phyloP scores from a whole-genome alignment of 2,113 vertebrate genomes.

The Cynoglossus semilaevis region DNA sequence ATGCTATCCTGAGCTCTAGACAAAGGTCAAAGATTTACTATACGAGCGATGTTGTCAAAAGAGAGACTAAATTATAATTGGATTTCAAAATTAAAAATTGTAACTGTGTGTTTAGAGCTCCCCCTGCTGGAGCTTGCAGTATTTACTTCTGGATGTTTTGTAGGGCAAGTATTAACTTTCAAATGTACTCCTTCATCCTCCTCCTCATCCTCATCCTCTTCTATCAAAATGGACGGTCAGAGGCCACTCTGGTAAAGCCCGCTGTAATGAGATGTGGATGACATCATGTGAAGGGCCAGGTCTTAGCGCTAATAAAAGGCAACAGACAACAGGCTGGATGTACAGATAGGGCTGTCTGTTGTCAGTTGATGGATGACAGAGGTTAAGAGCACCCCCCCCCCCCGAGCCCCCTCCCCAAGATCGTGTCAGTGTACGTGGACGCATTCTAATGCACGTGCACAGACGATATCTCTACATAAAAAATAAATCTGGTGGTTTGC shows the following conservation, averaged over 20 bases:
- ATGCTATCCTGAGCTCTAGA: too few species aligned
- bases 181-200: too few species aligned
- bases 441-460: slow-evolving; percentile 8
- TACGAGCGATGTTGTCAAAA: too few species aligned
- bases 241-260: slow-evolving; percentile 25
- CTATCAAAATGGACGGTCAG: slow-evolving; percentile 30
- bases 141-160: too few species aligned
- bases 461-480: background rate
- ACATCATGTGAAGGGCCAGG: slow-evolving; percentile 15
- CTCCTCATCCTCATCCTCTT: slow-evolving; percentile 5
- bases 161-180: too few species aligned
- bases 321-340: slow-evolving; percentile 28
- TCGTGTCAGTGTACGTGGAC: slow-evolving; percentile 14
- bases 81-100: too few species aligned
- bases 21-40: too few species aligned
- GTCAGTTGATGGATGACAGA: slow-evolving; percentile 48
- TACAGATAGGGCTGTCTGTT: slow-evolving; percentile 35
- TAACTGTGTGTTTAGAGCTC: too few species aligned
- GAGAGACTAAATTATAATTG: too few species aligned
- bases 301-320: slow-evolving; percentile 31
- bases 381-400: slow-evolving; percentile 22
- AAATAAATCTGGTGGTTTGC: slow-evolving; percentile 6
- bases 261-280: slow-evolving; percentile 47
- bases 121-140: too few species aligned
- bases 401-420: too few species aligned